A percentile compares a stretch with the other conserved stretches of the same genome.
These are phyloP conservation scores for Cyclophora punctaria DNA, from an alignment of 2,888 invertebrate genomes.

Conservation along the genomic window DNA sequence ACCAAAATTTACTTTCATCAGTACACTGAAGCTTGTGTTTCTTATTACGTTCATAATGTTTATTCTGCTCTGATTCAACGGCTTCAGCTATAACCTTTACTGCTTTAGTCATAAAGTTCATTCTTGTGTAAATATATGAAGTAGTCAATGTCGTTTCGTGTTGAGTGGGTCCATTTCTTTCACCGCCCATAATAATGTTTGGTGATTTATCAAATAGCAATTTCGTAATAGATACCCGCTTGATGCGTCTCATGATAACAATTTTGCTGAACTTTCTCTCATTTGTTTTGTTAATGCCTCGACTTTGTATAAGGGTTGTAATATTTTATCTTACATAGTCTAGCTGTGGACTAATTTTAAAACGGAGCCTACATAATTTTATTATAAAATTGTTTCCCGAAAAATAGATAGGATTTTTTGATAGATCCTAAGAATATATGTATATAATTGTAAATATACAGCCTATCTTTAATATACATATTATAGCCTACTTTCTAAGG, in stretches of 20 bases:
- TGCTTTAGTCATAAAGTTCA: slow-evolving; percentile 23
- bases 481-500: too few species aligned
- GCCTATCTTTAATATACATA: too few species aligned
- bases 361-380: too few species aligned
- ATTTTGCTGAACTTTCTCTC: slow-evolving; percentile 16
- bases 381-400: too few species aligned
- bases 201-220: slow-evolving; percentile 73
- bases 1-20: slow-evolving; percentile 56
- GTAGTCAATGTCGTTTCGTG: slow-evolving; percentile 47
- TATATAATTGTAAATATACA: too few species aligned
- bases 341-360: too few species aligned
- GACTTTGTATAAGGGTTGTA: too few species aligned
- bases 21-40: slow-evolving; percentile 52
- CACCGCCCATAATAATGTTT: slow-evolving; percentile 69
- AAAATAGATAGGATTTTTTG: too few species aligned
- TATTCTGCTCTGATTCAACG: slow-evolving; percentile 35
- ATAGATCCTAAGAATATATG: too few species aligned
- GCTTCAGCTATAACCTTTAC: slow-evolving; percentile 27
- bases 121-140: slow-evolving; percentile 22
- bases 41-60: slow-evolving; percentile 58
- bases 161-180: slow-evolving; percentile 69
- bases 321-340: too few species aligned
- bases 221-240: slow-evolving; percentile 72
- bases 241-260: slow-evolving; percentile 59
- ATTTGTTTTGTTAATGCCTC: too few species aligned